These are phyloP conservation scores for Pseudolycoriella hygida DNA, from an alignment of 2,888 invertebrate species.

Conservation along the genomic window DNA sequence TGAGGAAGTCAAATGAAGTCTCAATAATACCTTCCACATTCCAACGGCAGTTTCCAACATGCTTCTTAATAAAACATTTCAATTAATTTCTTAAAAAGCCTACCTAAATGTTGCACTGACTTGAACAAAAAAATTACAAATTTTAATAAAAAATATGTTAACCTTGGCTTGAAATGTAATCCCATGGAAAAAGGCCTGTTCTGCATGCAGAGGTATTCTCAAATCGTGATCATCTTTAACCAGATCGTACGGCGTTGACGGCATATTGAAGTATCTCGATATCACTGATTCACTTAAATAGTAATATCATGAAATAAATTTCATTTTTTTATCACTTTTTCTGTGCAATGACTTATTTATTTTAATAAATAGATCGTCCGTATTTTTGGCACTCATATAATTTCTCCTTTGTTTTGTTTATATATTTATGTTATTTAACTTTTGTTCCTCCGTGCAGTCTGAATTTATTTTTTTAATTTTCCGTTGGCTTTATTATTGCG, in stretches of 20 bases:
- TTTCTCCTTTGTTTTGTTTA: not conserved
- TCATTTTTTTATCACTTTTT: slow-evolving; percentile 29
- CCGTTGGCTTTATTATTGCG: too few species aligned
- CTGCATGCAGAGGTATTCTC: slow-evolving; percentile 89
- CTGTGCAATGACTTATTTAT: slow-evolving; percentile 25
- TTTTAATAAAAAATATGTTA: slow-evolving; percentile 15
- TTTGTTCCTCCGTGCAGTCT: not conserved
- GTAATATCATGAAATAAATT: slow-evolving; percentile 30
- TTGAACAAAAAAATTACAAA: slow-evolving; percentile 2
- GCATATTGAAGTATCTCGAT: slow-evolving; percentile 45
- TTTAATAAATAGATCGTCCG: slow-evolving; percentile 23
- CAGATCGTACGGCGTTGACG: slow-evolving; percentile 78
- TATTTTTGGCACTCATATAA: slow-evolving; percentile 24
- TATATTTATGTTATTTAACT: not conserved
- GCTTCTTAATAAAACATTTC: too few species aligned
- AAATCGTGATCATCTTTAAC: slow-evolving; percentile 94
- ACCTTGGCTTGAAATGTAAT: slow-evolving; percentile 97
- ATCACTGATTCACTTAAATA: slow-evolving; percentile 31
- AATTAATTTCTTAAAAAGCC: too few species aligned
- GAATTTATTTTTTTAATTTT: not conserved
- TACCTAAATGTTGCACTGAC: too few species aligned
- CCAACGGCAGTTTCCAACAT: too few species aligned
- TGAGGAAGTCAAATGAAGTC: too few species aligned
- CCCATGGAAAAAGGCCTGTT: slow-evolving; percentile 86
- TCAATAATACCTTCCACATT: too few species aligned